A percentile compares a stretch with the other conserved stretches of the same genome.
phyloP scores from a whole-genome alignment of 2,113 vertebrate genomes.

The Amazona vittata region DNA sequence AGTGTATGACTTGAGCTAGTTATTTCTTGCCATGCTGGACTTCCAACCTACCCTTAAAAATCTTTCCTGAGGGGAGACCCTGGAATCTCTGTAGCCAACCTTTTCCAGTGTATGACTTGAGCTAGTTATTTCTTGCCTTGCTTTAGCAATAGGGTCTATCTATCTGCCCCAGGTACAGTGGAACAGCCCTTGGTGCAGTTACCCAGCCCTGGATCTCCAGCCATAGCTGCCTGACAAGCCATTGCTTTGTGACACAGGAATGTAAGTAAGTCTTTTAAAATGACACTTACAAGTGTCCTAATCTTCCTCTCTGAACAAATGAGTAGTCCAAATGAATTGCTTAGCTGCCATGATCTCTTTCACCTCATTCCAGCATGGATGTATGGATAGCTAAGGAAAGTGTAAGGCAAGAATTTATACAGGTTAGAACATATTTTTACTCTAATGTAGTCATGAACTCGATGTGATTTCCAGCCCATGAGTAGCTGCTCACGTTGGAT shows the following conservation, averaged over 20 bases:
- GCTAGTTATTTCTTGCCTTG: background rate
- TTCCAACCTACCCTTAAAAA: background rate
- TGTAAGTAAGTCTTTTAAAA: background rate
- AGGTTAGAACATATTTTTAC: background rate
- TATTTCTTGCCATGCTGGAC: background rate
- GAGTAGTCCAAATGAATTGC: background rate
- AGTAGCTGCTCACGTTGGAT: fast-evolving
- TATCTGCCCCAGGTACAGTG: background rate
- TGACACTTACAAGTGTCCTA: background rate
- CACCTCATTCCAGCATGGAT: background rate
- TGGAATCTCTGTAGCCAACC: background rate
- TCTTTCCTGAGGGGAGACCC: background rate
- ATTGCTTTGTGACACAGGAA: background rate
- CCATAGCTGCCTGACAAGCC: background rate
- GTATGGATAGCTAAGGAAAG: background rate
- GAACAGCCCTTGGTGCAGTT: fast-evolving
- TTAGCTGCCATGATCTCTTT: background rate
- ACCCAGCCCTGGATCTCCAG: fast-evolving
- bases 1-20: background rate
- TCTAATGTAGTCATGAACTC: background rate
- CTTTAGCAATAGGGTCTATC: background rate
- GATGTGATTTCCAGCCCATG: background rate
- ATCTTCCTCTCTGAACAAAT: background rate
- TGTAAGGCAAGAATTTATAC: background rate
- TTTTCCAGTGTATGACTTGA: background rate